These are phyloP conservation scores for Tachina grossa DNA, from an alignment of 2,888 invertebrate genomes.

Conservation along the genomic window DNA sequence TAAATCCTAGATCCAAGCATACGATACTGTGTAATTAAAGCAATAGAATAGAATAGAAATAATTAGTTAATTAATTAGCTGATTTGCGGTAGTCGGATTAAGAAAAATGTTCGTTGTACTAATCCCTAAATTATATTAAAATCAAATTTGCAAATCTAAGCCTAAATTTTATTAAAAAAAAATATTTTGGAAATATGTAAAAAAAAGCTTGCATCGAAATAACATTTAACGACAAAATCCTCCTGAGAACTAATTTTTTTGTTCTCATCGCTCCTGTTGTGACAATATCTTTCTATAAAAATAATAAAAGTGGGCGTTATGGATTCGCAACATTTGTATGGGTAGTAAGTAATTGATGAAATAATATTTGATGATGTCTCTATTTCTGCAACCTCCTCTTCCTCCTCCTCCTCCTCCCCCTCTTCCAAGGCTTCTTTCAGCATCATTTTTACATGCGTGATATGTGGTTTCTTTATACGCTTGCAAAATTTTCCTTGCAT, in stretches of 20 bases:
- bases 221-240: background rate
- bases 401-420: conserved; percentile 14
- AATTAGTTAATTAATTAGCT: too few species aligned
- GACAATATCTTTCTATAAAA: conserved; percentile 29
- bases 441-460: background rate
- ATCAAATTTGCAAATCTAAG: too few species aligned
- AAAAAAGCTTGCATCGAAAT: too few species aligned
- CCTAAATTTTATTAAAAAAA: too few species aligned
- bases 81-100: too few species aligned
- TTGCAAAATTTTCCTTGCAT: background rate
- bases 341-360: conserved; percentile 42
- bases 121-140: too few species aligned
- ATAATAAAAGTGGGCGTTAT: conserved; percentile 56
- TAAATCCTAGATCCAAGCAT: too few species aligned
- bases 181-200: too few species aligned
- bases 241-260: background rate
- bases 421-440: conserved; percentile 29
- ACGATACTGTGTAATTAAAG: too few species aligned
- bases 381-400: conserved; percentile 19
- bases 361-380: conserved; percentile 31
- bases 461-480: background rate
- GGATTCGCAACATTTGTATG: conserved; percentile 22
- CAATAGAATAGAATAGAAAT: too few species aligned
- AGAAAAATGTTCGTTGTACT: too few species aligned
- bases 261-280: background rate